These are phyloP conservation scores for Tromatobia lineatoria DNA, from an alignment of 2,888 invertebrate genomes.

Conservation along the genomic window DNA sequence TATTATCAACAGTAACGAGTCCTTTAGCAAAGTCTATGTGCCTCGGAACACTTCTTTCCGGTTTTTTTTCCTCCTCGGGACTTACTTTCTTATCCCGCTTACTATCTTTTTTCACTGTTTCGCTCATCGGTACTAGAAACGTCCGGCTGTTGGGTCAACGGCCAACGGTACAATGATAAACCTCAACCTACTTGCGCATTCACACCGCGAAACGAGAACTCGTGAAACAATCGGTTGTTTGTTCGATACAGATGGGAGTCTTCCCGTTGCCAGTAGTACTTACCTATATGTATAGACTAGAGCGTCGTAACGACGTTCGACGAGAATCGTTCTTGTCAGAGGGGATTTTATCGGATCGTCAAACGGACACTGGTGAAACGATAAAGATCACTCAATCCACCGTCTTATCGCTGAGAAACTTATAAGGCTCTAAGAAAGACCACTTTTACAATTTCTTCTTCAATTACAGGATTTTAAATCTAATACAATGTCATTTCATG, in stretches of 20 bases:
- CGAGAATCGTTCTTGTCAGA: conserved; percentile 20
- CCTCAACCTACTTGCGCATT: conserved; percentile 36
- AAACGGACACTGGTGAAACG: conserved; percentile 28
- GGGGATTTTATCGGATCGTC: conserved; percentile 39
- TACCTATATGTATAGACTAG: neutral
- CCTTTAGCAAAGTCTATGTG: conserved; percentile 66
- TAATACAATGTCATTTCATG: neutral
- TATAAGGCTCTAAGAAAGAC: neutral
- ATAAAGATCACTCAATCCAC: conserved; percentile 16
- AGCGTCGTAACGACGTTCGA: conserved; percentile 17
- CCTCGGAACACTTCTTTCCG: conserved; percentile 58
- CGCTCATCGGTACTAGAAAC: conserved; percentile 55
- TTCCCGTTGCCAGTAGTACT: conserved; percentile 38
- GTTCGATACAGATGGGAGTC: conserved; percentile 56
- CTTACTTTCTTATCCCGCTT: conserved; percentile 65
- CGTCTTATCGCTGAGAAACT: neutral
- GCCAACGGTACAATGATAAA: conserved; percentile 52
- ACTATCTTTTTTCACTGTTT: conserved; percentile 64
- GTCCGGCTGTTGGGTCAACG: conserved; percentile 49
- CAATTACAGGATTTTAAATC: neutral
- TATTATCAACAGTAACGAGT: conserved; percentile 72
- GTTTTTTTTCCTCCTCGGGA: conserved; percentile 59
- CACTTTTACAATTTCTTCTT: neutral
- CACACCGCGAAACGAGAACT: conserved; percentile 27
- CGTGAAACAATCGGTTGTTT: conserved; percentile 63